A percentile compares a stretch with the other conserved stretches of the same genome.
Conservation (phyloP, 2,113 vertebrate species). For the Rattus rattus region DNA sequence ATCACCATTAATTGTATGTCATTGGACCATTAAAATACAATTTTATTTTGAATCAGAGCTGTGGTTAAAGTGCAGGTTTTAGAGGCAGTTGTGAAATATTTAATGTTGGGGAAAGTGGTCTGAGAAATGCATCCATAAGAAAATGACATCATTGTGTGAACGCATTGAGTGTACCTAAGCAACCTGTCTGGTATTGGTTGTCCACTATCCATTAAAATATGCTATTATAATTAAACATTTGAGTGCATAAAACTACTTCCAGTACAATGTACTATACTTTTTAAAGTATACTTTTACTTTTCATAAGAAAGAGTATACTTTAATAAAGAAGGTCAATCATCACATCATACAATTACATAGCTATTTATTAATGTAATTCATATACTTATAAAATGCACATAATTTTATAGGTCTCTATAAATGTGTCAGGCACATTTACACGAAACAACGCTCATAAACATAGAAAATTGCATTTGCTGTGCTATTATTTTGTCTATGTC, state of each 20-base stretch:
- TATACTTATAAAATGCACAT: not conserved
- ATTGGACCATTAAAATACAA: not conserved
- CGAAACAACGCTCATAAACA: not conserved
- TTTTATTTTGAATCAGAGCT: not conserved
- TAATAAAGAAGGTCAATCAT: not conserved
- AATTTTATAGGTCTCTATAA: not conserved
- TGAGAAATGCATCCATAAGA: not conserved
- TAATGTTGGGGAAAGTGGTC: too few relatives aligned
- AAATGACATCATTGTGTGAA: not conserved
- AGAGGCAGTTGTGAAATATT: not conserved
- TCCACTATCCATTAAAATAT: too few relatives aligned
- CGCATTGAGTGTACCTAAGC: too few relatives aligned
- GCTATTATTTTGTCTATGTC: not conserved
- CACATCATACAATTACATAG: not conserved
- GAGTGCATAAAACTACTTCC: too few relatives aligned
- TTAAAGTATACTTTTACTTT: not conserved
- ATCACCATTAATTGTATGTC: constrained; percentile 9
- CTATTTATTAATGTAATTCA: not conserved
- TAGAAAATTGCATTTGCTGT: not conserved
- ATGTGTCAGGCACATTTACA: not conserved
- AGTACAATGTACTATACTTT: not conserved
- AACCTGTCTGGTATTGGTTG: not conserved
- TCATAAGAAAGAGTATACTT: not conserved
- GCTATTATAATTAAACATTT: not conserved
- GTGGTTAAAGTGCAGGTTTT: not conserved